Evolutionary conservation across 2,888 invertebrate genomes (phyloP), one percentile per base, ranked within the genome.

Genomic region (Schizaphis graminum): DNA sequence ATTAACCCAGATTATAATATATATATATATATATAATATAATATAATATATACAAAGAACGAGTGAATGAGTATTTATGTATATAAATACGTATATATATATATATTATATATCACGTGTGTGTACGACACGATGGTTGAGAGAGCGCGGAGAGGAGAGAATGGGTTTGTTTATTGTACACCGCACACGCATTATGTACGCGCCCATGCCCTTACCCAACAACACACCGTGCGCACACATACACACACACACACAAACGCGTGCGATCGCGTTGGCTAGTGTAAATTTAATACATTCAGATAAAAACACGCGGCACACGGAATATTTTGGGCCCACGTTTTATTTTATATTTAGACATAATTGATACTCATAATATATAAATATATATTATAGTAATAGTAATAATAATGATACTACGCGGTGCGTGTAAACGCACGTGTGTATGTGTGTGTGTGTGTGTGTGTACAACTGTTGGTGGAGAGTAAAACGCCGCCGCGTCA

Each of bases 121-220:
- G 41, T 87, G 26, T 41, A 57, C 67, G 35, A 89, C 11, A 77
- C 53, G 88, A 88, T 16, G 11, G 67, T 88, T 11, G 77, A 28
- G 77, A 92, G 53, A 92, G 92, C 16, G 77, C 77, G 77, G 77
- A 35, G 77, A 89, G 77, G 89, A 85, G 61, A 90, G 84, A 94
- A 94, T 86, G 91, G 90, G 86, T 94, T 94, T 94, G 94, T 94
- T 94, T 94, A 94, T 94, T 90, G 90, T 94, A 90, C 57, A 61
- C 90, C 94, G 90, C 91, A 86, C 94, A 94, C 90, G 91, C 94
- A 94, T 94, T 94, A 94, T 94, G 90, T 90, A 86, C 94, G 94
- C 94, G 67, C 94, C 86, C 94, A 94, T 94, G 94, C 90, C 94
- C 94, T 94, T 94, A 91, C 94, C 89, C 94, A 94, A 94, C 90